phyloP scores from a whole-genome alignment of 30 jellyfish, hydroid and myxozoan genomes.

The Sanderia malayensis region DNA sequence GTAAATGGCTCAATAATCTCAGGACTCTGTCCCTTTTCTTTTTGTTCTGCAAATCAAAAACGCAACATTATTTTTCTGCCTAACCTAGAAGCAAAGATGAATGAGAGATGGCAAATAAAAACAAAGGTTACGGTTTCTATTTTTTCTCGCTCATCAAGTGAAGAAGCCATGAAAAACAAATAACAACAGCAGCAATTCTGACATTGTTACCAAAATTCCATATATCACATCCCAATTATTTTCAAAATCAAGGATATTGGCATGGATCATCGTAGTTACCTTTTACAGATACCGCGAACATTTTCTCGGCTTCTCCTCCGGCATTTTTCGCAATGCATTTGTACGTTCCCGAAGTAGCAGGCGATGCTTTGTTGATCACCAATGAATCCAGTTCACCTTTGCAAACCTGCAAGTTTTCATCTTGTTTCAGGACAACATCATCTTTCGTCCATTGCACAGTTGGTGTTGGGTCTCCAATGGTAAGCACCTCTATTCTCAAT shows the following conservation, averaged over 20 bases:
- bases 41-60: slow-evolving; percentile 22
- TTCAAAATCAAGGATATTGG: too few species aligned
- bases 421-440: slow-evolving; percentile 32
- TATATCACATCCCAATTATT: too few species aligned
- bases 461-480: slow-evolving; percentile 89
- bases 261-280: too few species aligned
- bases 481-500: slow-evolving; percentile 65
- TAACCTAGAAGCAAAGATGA: too few species aligned
- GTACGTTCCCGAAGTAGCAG: slow-evolving; percentile 78
- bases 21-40: slow-evolving; percentile 35
- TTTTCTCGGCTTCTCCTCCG: slow-evolving; percentile 75
- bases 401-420: slow-evolving; percentile 49
- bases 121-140: too few species aligned
- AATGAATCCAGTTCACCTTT: slow-evolving; percentile 68
- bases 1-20: slow-evolving; percentile 18
- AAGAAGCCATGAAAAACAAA: too few species aligned
- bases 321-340: slow-evolving; percentile 76
- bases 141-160: too few species aligned
- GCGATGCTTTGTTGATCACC: slow-evolving; percentile 56
- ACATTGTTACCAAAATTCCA: too few species aligned
- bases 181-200: too few species aligned
- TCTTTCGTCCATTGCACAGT: slow-evolving; percentile 71
- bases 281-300: slow-evolving; percentile 58
- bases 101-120: too few species aligned
- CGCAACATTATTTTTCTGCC: too few species aligned